Conservation (phyloP, 2,888 invertebrate genomes). For the Ariolimax columbianus region DNA sequence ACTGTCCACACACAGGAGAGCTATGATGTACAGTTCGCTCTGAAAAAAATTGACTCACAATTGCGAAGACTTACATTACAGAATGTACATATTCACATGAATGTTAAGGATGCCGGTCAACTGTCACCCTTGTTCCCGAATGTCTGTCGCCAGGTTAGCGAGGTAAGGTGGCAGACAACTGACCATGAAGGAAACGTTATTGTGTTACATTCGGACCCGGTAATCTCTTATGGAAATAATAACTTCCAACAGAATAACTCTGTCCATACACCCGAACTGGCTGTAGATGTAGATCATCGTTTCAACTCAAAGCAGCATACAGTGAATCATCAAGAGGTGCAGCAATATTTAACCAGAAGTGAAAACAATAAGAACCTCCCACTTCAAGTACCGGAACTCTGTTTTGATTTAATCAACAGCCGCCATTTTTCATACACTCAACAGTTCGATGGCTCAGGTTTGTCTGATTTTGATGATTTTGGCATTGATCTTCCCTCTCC, state of each 20-base stretch:
- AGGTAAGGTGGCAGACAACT: slow-evolving; percentile 71
- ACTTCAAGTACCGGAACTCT: neutral
- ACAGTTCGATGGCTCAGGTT: neutral
- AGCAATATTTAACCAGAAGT: neutral
- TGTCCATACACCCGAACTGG: neutral
- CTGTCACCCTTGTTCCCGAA: slow-evolving; percentile 72
- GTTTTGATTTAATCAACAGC: neutral
- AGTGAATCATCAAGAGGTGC: no score
- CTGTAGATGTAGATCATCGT: neutral
- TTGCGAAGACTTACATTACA: slow-evolving; percentile 60
- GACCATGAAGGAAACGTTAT: slow-evolving; percentile 74
- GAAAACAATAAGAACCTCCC: neutral
- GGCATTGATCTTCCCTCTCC: neutral
- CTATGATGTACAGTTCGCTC: slow-evolving; percentile 72
- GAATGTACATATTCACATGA: slow-evolving; percentile 65
- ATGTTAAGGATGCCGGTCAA: slow-evolving; percentile 69
- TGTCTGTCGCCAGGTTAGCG: slow-evolving; percentile 67
- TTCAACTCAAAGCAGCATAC: neutral
- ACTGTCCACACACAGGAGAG: slow-evolving; percentile 65
- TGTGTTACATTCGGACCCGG: slow-evolving; percentile 59
- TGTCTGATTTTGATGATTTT: neutral
- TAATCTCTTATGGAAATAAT: neutral
- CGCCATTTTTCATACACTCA: neutral
- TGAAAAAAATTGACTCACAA: slow-evolving; percentile 66
- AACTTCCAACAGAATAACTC: neutral